Evolutionary conservation across 2,797 vertebrate species (phyloP), one percentile per base, ranked within the genome.

Genomic region (Antennarius maculatus): DNA sequence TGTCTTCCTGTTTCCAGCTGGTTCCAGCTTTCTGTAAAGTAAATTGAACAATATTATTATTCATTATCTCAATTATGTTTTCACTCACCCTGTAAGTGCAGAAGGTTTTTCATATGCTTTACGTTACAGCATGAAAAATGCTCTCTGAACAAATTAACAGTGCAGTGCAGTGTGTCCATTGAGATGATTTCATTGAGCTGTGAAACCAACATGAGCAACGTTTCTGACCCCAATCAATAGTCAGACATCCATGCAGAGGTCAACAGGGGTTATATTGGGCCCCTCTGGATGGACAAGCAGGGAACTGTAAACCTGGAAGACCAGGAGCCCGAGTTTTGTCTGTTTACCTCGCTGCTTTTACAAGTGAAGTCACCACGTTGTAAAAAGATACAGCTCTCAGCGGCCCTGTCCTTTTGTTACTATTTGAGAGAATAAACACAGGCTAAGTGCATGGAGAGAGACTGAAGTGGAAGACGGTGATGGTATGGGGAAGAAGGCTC

Each of bases 301-400:
- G 81, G 85, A 87, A 74, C 77, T 64, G 77, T 88, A 91, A 92
- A 89, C 69, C 82, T 83, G 61, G 77, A 91, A 88, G 70, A 90
- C 81, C 86, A 63, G 89, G 85, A 90, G 89, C 86, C 67, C 58
- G 16, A 76, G 73, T 71, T 80, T 61, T 66, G 66, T 78, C 76
- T 89, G 85, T 91, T 88, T 91, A 88, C 84, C 69, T 84, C 68
- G 51, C 60, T 73, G 72, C 79, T 86, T 89, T 91, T 86, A 90
- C 79, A 84, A 86, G 88, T 92, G 90, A 92, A 92, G 89, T 92
- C 88, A 92, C 71, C 85, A 89, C 80, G 65, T 86, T 77, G 87
- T 93, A 91, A 93, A 93, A 92, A 78, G 71, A 86, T 91, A 91
- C 85, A 74, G 88, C 87, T 83, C 91, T 90, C 86, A 1, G 64